A percentile compares a stretch with the other conserved stretches of the same genome.
Evolutionary conservation across 2,888 invertebrate species (phyloP).

Genomic region (Lasioglossum figueresi): DNA sequence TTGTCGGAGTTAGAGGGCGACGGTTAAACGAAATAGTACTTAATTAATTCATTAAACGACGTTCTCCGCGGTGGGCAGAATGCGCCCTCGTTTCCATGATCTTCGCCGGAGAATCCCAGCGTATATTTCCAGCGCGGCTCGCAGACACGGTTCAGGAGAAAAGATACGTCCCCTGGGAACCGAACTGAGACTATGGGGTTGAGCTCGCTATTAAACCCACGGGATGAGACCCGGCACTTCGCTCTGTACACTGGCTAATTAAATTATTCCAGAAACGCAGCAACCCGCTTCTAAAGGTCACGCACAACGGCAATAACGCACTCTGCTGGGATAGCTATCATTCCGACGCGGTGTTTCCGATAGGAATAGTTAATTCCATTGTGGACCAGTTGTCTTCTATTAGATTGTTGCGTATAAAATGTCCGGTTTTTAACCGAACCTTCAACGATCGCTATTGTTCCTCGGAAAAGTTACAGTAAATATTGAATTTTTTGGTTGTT

Average conservation of each 20-base stretch:
- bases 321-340: neutral
- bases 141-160: slow-evolving; percentile 37
- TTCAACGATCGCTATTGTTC: too few relatives aligned
- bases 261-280: slow-evolving; percentile 80
- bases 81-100: slow-evolving; percentile 36
- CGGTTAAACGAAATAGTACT: slow-evolving; percentile 49
- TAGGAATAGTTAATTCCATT: neutral
- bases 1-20: neutral
- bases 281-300: slow-evolving; percentile 18
- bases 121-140: slow-evolving; percentile 34
- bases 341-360: neutral
- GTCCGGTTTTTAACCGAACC: too few relatives aligned
- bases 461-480: too few relatives aligned
- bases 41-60: slow-evolving; percentile 67
- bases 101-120: slow-evolving; percentile 14
- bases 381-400: neutral
- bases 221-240: slow-evolving; percentile 80
- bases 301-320: slow-evolving; percentile 5
- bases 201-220: slow-evolving; percentile 80
- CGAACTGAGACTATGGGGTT: slow-evolving; percentile 73
- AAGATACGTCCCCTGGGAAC: slow-evolving; percentile 70
- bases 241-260: slow-evolving; percentile 78
- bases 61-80: slow-evolving; percentile 25
- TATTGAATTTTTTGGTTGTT: too few relatives aligned
- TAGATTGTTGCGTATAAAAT: neutral